These are phyloP conservation scores for Phalacrocorax brasilianus DNA, from an alignment of 2,113 vertebrate species.

Conservation along the genomic window DNA sequence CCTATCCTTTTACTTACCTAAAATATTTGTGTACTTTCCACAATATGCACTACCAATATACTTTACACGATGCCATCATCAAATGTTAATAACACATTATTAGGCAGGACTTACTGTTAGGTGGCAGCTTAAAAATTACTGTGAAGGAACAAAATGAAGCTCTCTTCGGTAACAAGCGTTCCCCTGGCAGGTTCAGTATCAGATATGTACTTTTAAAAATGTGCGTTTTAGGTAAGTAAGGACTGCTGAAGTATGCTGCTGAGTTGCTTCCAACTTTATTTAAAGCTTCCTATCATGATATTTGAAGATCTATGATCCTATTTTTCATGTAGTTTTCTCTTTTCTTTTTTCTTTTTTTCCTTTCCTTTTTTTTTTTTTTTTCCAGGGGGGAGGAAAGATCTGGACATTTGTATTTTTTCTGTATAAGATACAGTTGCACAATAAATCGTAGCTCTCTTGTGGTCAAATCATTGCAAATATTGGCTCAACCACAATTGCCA, in stretches of 20 bases:
- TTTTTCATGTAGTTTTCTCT: neutral
- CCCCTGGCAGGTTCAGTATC: neutral
- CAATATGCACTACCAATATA: neutral
- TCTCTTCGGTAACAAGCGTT: neutral
- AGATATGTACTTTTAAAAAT: neutral
- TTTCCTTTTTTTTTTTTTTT: no score
- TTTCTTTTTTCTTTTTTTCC: neutral
- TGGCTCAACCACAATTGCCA: no score
- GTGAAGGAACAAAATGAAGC: neutral
- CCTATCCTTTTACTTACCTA: neutral
- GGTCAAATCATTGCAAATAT: neutral
- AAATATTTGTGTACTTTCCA: neutral
- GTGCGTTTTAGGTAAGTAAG: neutral
- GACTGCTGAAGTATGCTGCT: neutral
- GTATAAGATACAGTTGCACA: neutral
- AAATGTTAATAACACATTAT: neutral
- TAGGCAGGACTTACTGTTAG: neutral
- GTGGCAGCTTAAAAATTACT: neutral
- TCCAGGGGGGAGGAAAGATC: fast-evolving
- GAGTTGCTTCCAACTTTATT: neutral
- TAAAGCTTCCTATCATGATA: neutral
- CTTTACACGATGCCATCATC: neutral
- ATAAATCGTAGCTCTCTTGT: neutral
- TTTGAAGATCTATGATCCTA: neutral
- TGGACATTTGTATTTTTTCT: neutral